A percentile compares a stretch with the other conserved stretches of the same genome.
phyloP scores from a whole-genome alignment of 2,888 invertebrate genomes.

The Dicyrtoma fusca region DNA sequence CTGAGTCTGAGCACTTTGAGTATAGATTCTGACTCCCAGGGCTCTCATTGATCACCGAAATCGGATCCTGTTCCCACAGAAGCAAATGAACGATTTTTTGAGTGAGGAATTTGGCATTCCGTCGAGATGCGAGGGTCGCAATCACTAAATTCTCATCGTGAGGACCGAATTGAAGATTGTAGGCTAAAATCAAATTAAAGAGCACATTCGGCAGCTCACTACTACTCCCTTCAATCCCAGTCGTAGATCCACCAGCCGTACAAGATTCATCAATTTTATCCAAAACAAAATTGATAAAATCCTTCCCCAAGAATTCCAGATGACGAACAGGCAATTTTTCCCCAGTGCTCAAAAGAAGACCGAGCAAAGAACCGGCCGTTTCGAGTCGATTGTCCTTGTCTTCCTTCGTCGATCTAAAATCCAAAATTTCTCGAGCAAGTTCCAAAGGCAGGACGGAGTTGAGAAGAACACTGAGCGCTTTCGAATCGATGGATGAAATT shows the following conservation, averaged over 20 bases:
- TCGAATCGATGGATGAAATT: constrained; percentile 81
- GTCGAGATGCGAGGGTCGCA: constrained; percentile 69
- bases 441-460: constrained; percentile 88
- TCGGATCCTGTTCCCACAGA: constrained; percentile 70
- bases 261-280: constrained; percentile 80
- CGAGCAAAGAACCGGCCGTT: constrained; percentile 79
- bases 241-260: constrained; percentile 70
- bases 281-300: constrained; percentile 79
- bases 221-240: background rate
- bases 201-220: constrained; percentile 74
- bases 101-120: constrained; percentile 82
- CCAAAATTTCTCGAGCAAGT: constrained; percentile 71
- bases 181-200: constrained; percentile 80
- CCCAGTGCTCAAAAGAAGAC: constrained; percentile 88
- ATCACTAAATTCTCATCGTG: constrained; percentile 71
- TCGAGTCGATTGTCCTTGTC: constrained; percentile 68
- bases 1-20: constrained; percentile 77
- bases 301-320: constrained; percentile 79
- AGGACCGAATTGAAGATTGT: constrained; percentile 79
- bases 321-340: constrained; percentile 87
- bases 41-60: constrained; percentile 57
- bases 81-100: constrained; percentile 85
- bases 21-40: constrained; percentile 59
- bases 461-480: constrained; percentile 79
- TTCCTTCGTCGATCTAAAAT: background rate